Percentiles rank a stretch among this genome's conserved stretches.
These are phyloP conservation scores for Aproaerema taeniolella DNA, from an alignment of 2,888 invertebrate genomes.

Conservation along the genomic window DNA sequence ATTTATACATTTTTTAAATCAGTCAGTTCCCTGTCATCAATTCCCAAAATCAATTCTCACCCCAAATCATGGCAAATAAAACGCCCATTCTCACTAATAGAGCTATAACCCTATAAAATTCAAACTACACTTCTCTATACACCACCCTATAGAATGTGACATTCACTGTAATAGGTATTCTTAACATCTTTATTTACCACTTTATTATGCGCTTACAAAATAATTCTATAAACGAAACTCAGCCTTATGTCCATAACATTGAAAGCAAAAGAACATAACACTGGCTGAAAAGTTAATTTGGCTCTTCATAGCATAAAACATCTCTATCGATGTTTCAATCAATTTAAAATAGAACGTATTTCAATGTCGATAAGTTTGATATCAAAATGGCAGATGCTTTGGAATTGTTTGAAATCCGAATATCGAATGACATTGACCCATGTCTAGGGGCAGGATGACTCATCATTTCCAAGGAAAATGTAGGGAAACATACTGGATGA, in stretches of 20 bases:
- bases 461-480: slow-evolving; percentile 16
- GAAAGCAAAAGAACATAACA: no score
- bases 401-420: not conserved
- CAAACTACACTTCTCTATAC: slow-evolving; percentile 23
- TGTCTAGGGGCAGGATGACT: slow-evolving; percentile 26
- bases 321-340: no score
- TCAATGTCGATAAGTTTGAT: no score
- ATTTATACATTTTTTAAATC: no score
- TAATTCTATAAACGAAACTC: not conserved
- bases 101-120: slow-evolving; percentile 22
- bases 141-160: slow-evolving; percentile 23
- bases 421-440: slow-evolving; percentile 41
- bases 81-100: slow-evolving; percentile 27
- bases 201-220: slow-evolving; percentile 2
- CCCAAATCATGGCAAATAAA: slow-evolving; percentile 13
- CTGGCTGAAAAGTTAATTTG: no score
- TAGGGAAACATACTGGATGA: slow-evolving; percentile 9
- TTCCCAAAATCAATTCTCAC: not conserved
- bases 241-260: no score
- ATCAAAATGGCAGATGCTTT: no score
- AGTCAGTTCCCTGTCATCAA: no score
- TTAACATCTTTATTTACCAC: slow-evolving; percentile 28
- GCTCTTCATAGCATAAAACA: no score
- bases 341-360: no score
- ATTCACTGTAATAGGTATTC: slow-evolving; percentile 41